phyloP scores from a whole-genome alignment of 1,140 invertebrate species.

The Antheraea pernyi region DNA sequence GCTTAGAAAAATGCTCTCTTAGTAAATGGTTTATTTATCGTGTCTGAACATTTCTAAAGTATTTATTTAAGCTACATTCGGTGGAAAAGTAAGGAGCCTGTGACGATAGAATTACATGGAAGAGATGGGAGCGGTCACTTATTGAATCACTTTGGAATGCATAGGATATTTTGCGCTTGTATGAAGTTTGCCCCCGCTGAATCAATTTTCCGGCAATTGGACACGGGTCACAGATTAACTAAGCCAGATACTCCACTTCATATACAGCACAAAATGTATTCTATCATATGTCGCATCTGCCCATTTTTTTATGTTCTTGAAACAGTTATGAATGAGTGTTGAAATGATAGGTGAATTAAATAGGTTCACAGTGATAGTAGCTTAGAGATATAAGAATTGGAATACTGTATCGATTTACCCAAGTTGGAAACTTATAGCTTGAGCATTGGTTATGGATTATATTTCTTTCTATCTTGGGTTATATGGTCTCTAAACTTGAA shows the following conservation, averaged over 20 bases:
- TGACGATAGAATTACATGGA: conserved; percentile 59
- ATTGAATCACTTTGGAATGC: conserved; percentile 65
- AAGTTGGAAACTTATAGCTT: too few species aligned
- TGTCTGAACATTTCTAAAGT: conserved; percentile 5
- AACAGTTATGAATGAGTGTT: too few species aligned
- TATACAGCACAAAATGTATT: not conserved
- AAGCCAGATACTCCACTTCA: not conserved
- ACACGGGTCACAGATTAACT: not conserved
- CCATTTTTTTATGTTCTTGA: too few species aligned
- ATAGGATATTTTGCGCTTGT: conserved; percentile 63
- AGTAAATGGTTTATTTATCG: conserved; percentile 9
- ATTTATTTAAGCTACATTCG: conserved; percentile 32
- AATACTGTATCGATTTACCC: too few species aligned
- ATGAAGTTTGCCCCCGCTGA: conserved; percentile 32
- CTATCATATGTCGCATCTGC: too few species aligned
- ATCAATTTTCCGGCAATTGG: conserved; percentile 48
- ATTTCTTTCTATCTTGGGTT: too few species aligned
- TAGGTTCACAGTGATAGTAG: too few species aligned
- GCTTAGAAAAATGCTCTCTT: conserved; percentile 25
- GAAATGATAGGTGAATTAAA: too few species aligned
- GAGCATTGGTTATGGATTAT: too few species aligned
- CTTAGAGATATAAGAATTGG: too few species aligned
- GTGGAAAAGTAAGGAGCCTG: conserved; percentile 33
- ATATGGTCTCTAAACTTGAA: too few species aligned
- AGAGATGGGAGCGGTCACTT: conserved; percentile 46